These are phyloP conservation scores for Eremophila alpestris DNA, from an alignment of 2,797 vertebrate species.

Conservation along the genomic window DNA sequence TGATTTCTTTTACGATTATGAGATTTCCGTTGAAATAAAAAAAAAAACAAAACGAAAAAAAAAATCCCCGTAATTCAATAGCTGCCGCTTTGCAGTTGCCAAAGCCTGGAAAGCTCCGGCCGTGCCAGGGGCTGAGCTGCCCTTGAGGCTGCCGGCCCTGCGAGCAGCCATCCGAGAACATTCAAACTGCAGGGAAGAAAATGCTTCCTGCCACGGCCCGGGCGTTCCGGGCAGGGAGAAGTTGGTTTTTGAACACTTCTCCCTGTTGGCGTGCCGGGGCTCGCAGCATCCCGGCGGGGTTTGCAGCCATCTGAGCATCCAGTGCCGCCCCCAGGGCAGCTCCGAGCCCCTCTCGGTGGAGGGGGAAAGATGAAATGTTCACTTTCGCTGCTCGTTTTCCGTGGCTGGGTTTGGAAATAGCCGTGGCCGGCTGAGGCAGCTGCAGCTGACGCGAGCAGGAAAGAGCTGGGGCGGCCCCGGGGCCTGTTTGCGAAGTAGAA, in stretches of 20 bases:
- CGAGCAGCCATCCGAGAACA: neutral
- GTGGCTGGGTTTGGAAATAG: neutral
- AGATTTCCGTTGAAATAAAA: neutral
- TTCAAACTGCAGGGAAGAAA: neutral
- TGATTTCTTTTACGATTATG: neutral
- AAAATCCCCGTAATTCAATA: too few species aligned
- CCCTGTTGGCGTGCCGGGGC: neutral
- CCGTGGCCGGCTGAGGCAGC: neutral
- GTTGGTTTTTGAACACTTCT: neutral
- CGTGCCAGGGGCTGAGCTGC: neutral
- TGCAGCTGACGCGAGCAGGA: neutral
- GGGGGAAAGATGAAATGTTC: neutral
- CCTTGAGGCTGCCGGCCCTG: neutral
- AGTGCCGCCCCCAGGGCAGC: neutral
- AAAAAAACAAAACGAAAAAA: too few species aligned
- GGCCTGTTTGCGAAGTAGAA: neutral
- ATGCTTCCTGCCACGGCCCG: neutral
- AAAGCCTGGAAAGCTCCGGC: conserved; percentile 45
- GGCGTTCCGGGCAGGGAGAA: neutral
- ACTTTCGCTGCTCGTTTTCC: neutral
- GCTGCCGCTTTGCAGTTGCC: neutral
- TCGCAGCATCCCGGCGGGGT: neutral
- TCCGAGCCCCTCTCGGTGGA: accelerated
- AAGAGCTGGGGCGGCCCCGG: neutral
- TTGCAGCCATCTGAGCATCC: neutral